Base-by-base conservation (phyloP, 2,797 vertebrate genomes). In the Manis crassicaudata region DNA sequence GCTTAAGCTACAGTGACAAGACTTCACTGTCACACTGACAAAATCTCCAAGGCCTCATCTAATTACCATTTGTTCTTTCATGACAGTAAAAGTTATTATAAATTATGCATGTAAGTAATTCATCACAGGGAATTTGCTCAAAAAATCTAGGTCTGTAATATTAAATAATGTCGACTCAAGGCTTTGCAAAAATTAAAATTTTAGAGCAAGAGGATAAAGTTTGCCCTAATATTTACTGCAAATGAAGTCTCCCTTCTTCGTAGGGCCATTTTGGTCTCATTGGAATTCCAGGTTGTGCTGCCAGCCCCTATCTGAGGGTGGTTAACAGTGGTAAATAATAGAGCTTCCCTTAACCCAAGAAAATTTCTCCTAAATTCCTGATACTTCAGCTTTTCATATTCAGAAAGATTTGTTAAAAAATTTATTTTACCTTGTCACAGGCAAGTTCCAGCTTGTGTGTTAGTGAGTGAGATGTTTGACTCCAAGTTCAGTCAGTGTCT, bases 51-150 rank as follows among this genome's bases (percentile, higher is more conserved):
- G 97, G 89, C 90, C 94, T 97, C 82, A 80, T 96, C 97, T 97
- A 98, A 98, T 97, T 97, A 97, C 88, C 93, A 96, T 97, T 96
- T 97, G 94, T 98, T 97, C 89, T 96, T 84, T 96, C 13, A 43
- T 67, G 58, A 90, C 52, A 96, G 85, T 92, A 88, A 92, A 95
- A 96, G 93, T 90, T 84, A 85, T 90, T 92, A 76, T 81, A 96
- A 92, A 79, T 92, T 91, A 95, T 96, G 43, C 52, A 97, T 73
- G 62, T 79, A 93, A 96, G 60, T 81, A 85, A 92, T 95, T 72
- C n/a, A 92, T 83, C 67, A 82, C 29, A 10, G 23, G 25, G 32
- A 96, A 94, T 76, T 85, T 54, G 65, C 40, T 50, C 56, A 80
- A 92, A 88, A 92, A 63, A 68, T 60, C 21, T 80, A 82, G 35